Conservation (phyloP, 2,888 invertebrate genomes). For the Heteromyza rotundicornis region DNA sequence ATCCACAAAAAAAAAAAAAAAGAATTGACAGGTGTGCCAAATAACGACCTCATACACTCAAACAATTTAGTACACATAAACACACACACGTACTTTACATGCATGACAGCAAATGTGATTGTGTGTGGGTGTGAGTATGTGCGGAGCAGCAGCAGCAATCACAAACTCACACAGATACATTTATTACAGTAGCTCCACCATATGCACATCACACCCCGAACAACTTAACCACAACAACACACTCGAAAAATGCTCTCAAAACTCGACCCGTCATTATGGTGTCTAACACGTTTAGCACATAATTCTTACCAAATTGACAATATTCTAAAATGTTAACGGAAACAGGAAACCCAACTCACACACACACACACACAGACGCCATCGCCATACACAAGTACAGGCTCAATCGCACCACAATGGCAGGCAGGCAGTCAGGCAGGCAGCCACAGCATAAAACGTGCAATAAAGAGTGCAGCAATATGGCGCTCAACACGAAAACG, state of each 20-base stretch:
- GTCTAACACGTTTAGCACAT: conserved; percentile 42
- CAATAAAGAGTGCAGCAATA: conserved; percentile 13
- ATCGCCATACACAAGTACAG: background rate
- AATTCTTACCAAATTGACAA: conserved; percentile 40
- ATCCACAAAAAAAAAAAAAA: conserved; percentile 35
- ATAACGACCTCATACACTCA: conserved; percentile 1
- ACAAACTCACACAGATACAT: no score
- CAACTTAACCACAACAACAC: conserved; percentile 11
- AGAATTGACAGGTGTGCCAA: conserved; percentile 8
- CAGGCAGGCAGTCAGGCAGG: no score
- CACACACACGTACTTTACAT: conserved; percentile 4
- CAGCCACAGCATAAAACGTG: background rate
- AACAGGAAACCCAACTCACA: conserved; percentile 21
- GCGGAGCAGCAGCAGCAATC: background rate
- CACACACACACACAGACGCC: background rate
- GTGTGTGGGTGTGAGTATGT: conserved; percentile 2
- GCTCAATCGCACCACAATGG: conserved; percentile 1
- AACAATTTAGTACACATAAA: conserved; percentile 4
- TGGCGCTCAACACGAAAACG: conserved; percentile 12
- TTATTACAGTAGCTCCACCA: no score
- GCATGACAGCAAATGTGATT: background rate
- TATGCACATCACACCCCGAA: background rate
- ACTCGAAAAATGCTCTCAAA: conserved; percentile 8
- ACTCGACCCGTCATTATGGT: conserved; percentile 34
- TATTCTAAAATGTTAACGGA: conserved; percentile 40